Conservation (phyloP, 2,888 invertebrate species). For the Empis stercorea region DNA sequence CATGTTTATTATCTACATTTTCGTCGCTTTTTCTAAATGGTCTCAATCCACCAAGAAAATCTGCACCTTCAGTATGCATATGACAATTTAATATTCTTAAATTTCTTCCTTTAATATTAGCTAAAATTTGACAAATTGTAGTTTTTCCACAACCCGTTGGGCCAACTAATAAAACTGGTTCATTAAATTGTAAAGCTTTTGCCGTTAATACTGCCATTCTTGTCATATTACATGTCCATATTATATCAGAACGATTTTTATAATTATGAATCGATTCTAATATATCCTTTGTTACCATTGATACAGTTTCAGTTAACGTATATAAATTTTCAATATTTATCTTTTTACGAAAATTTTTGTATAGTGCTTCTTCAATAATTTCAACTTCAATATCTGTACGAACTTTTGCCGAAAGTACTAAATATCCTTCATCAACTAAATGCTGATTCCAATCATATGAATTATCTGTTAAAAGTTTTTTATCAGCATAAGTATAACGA, state of each 20-base stretch:
- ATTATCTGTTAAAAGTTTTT: conserved; percentile 39
- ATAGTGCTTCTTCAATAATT: conserved; percentile 66
- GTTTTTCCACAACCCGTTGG: conserved; percentile 98
- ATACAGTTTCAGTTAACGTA: conserved; percentile 51
- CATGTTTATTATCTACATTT: conserved; percentile 15
- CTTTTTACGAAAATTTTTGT: conserved; percentile 64
- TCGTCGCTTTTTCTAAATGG: conserved; percentile 52
- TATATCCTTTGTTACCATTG: conserved; percentile 60
- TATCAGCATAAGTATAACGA: conserved; percentile 66
- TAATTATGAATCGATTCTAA: conserved; percentile 50
- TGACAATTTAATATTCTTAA: conserved; percentile 90
- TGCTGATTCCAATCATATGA: conserved; percentile 96
- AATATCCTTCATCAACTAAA: conserved; percentile 89
- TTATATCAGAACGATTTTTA: conserved; percentile 53
- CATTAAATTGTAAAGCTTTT: conserved; percentile 79
- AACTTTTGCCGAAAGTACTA: conserved; percentile 87
- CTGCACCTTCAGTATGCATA: conserved; percentile 96
- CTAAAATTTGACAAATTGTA: conserved; percentile 81
- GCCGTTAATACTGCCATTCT: conserved; percentile 61
- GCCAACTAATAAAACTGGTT: conserved; percentile 91
- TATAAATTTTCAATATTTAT: conserved; percentile 61
- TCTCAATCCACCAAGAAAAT: conserved; percentile 89
- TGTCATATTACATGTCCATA: conserved; percentile 91
- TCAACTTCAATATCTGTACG: conserved; percentile 68
- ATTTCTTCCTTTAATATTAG: conserved; percentile 50